phyloP scores from a whole-genome alignment of 1,140 invertebrate species.

The Ptiloglossa arizonensis region DNA sequence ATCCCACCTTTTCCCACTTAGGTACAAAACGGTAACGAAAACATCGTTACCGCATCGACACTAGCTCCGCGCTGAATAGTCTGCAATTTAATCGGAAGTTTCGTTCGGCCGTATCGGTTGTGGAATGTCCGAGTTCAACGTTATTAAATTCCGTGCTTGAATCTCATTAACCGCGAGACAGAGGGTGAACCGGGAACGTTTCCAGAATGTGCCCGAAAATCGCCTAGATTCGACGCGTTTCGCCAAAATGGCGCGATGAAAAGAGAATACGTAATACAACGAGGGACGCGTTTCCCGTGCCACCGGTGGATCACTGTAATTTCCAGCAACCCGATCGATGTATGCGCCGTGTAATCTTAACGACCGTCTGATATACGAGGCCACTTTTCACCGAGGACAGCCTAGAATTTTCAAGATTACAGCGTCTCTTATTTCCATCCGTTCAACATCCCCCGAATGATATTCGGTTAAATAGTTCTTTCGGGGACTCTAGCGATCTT shows the following conservation, averaged over 20 bases:
- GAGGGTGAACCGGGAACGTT: neutral
- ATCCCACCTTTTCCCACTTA: no score
- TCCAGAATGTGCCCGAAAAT: neutral
- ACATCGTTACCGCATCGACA: no score
- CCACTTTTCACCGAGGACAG: constrained; percentile 3
- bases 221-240: neutral
- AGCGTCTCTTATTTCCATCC: neutral
- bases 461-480: neutral
- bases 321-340: constrained; percentile 13
- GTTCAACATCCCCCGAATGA: neutral
- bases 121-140: neutral
- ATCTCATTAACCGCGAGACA: constrained; percentile 4
- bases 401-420: constrained; percentile 17
- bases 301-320: constrained; percentile 9
- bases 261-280: constrained; percentile 24
- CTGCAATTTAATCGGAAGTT: neutral
- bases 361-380: constrained; percentile 6
- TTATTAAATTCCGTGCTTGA: constrained; percentile 13
- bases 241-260: constrained; percentile 11
- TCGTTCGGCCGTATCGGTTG: neutral
- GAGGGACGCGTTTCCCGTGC: neutral
- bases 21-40: no score
- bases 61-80: no score
- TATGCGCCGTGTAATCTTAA: constrained; percentile 9
- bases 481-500: no score